These are phyloP conservation scores for Zele albiditarsus DNA, from an alignment of 2,888 invertebrate genomes.

Conservation along the genomic window DNA sequence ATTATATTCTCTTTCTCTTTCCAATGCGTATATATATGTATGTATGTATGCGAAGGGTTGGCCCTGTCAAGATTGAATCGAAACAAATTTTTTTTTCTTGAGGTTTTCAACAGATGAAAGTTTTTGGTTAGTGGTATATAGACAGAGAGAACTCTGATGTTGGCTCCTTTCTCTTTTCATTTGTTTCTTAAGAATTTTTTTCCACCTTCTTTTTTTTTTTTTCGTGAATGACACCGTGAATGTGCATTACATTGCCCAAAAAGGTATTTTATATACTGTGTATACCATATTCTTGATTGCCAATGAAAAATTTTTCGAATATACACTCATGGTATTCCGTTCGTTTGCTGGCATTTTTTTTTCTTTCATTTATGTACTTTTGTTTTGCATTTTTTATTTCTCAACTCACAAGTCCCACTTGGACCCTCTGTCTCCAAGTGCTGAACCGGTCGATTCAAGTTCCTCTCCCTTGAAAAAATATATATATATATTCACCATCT, in stretches of 20 bases:
- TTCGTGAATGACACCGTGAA: neutral
- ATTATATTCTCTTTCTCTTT: conserved; percentile 28
- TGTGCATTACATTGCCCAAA: neutral
- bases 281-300: neutral
- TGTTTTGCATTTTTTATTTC: conserved; percentile 2
- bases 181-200: neutral
- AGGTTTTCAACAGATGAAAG: neutral
- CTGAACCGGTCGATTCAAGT: conserved; percentile 47
- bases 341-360: neutral
- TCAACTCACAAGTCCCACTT: conserved; percentile 7
- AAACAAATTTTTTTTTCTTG: neutral
- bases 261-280: neutral
- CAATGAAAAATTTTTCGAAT: neutral
- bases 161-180: neutral
- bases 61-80: neutral
- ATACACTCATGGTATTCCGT: neutral
- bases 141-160: neutral
- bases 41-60: conserved; percentile 6
- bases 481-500: conserved; percentile 41
- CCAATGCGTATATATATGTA: neutral
- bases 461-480: conserved; percentile 37
- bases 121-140: neutral
- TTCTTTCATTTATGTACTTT: conserved; percentile 6
- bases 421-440: conserved; percentile 32
- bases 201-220: neutral